Conservation (phyloP, 1,140 invertebrate genomes). For the Meloidogyne hapla region DNA sequence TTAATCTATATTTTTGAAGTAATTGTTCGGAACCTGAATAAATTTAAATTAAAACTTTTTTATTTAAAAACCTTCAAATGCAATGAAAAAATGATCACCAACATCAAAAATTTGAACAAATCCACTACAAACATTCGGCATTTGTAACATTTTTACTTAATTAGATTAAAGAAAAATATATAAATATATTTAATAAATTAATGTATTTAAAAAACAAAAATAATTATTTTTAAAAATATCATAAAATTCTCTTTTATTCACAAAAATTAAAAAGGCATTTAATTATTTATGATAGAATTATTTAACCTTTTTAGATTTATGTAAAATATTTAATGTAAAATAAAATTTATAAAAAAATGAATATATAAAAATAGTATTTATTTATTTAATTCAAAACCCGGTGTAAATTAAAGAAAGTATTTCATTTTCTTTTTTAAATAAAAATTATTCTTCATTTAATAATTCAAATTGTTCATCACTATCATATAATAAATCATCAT, state of each 20-base stretch:
- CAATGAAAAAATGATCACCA: background rate
- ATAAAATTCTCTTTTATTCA: too few species aligned
- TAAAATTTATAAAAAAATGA: background rate
- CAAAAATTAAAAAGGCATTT: too few species aligned
- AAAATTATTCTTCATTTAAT: constrained; percentile 34
- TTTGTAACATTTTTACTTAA: background rate
- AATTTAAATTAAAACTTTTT: background rate
- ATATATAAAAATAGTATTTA: background rate
- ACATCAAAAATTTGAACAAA: background rate
- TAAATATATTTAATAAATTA: background rate
- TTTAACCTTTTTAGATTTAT: too few species aligned
- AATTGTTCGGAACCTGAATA: background rate
- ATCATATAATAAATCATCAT: constrained; percentile 57
- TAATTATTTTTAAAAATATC: too few species aligned
- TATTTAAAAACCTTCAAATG: background rate
- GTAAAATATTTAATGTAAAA: too few species aligned
- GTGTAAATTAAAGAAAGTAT: constrained; percentile 1
- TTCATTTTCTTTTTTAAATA: background rate
- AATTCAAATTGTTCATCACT: constrained; percentile 65
- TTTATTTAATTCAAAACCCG: background rate
- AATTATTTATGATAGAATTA: too few species aligned
- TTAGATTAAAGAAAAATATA: background rate
- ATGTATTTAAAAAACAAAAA: too few species aligned
- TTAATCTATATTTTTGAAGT: background rate
- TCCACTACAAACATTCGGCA: background rate